phyloP scores from a whole-genome alignment of 2,888 invertebrate genomes.

The Chrysodeixis includens region DNA sequence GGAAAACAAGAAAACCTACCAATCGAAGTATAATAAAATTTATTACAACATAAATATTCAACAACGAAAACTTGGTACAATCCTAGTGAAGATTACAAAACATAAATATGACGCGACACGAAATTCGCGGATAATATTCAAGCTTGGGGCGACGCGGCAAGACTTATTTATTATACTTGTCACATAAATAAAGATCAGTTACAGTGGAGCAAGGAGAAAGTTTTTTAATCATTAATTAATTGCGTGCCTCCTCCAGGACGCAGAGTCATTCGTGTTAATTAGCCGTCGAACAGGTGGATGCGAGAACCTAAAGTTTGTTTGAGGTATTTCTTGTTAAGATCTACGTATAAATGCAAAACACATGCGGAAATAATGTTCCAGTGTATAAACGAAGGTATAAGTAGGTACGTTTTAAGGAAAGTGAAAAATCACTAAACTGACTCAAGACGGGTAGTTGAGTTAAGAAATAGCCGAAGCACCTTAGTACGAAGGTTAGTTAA shows the following conservation, averaged over 20 bases:
- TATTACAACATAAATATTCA: not conserved
- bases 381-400: too few species aligned
- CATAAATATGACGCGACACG: constrained; percentile 19
- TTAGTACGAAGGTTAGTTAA: not conserved
- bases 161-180: constrained; percentile 59
- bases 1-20: not conserved
- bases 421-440: not conserved
- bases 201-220: constrained; percentile 46
- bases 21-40: constrained; percentile 1
- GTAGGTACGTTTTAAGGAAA: too few species aligned
- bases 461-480: not conserved
- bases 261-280: constrained; percentile 55
- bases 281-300: constrained; percentile 38
- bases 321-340: not conserved
- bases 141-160: constrained; percentile 21
- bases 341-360: too few species aligned
- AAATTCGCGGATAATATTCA: constrained; percentile 36
- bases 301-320: constrained; percentile 31
- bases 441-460: not conserved
- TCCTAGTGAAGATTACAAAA: constrained; percentile 17
- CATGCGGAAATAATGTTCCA: too few species aligned
- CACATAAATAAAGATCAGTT: constrained; percentile 65
- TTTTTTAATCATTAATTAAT: constrained; percentile 66
- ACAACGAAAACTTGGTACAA: not conserved
- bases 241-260: constrained; percentile 35